Percentiles rank a stretch among this genome's conserved stretches.
Conservation (phyloP, 2,888 invertebrate genomes). For the Synanthedon formicaeformis region DNA sequence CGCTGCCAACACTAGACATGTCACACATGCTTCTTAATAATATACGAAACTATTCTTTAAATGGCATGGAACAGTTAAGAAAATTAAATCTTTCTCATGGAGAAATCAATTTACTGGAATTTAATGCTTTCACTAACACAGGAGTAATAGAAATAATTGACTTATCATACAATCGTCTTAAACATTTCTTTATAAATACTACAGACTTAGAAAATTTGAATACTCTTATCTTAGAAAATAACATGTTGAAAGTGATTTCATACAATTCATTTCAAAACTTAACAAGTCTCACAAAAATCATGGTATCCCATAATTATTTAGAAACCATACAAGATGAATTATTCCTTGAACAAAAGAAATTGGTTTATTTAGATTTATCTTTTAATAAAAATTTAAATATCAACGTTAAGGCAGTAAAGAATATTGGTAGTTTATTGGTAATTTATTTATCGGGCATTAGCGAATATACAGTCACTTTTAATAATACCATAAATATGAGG, state of each 20-base stretch:
- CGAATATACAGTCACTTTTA: constrained; percentile 17
- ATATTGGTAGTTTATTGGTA: constrained; percentile 14
- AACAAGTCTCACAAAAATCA: constrained; percentile 17
- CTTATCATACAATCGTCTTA: constrained; percentile 36
- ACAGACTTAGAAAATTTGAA: constrained; percentile 24
- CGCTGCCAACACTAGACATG: constrained; percentile 36
- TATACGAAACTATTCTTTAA: constrained; percentile 37
- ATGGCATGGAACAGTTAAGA: constrained; percentile 29
- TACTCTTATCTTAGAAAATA: constrained; percentile 31
- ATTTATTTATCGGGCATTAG: constrained; percentile 29
- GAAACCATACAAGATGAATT: constrained; percentile 15
- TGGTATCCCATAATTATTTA: constrained; percentile 29
- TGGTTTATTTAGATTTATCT: constrained; percentile 34
- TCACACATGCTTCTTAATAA: constrained; percentile 26
- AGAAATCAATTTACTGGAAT: constrained; percentile 28
- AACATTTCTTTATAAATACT: constrained; percentile 28
- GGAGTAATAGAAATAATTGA: constrained; percentile 32
- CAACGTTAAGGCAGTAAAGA: constrained; percentile 14
- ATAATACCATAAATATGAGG: constrained; percentile 9
- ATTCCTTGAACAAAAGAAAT: constrained; percentile 21
- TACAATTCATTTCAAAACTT: constrained; percentile 18
- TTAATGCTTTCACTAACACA: constrained; percentile 31
- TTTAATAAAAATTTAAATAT: constrained; percentile 28
- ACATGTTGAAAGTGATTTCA: constrained; percentile 24
- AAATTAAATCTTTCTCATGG: constrained; percentile 39